Percentiles rank a stretch among this genome's conserved stretches.
phyloP scores from a whole-genome alignment of 2,888 invertebrate species.

The Apamea anceps region DNA sequence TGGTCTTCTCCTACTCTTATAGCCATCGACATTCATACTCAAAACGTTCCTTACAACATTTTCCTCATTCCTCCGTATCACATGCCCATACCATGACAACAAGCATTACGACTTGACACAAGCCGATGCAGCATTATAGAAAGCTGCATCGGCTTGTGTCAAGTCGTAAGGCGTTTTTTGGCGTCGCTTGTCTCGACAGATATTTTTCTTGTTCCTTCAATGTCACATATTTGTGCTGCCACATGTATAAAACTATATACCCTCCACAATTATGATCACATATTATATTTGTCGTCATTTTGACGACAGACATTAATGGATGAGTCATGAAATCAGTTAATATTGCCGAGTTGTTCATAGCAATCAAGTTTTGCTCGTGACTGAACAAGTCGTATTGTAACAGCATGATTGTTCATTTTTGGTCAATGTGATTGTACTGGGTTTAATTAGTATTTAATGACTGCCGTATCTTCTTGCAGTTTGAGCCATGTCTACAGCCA shows the following conservation, averaged over 20 bases:
- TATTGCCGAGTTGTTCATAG: background rate
- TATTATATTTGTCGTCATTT: background rate
- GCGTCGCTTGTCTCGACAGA: too few relatives aligned
- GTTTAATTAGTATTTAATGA: background rate
- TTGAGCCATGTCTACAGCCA: slow-evolving; percentile 7
- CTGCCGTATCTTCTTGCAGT: background rate
- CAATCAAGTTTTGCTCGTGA: background rate
- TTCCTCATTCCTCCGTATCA: too few relatives aligned
- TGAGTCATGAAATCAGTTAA: background rate
- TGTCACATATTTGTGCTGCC: too few relatives aligned
- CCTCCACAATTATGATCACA: background rate
- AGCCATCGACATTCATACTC: too few relatives aligned
- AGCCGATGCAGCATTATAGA: too few relatives aligned
- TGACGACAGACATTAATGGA: background rate
- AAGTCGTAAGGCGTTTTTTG: too few relatives aligned
- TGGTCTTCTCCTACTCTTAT: background rate
- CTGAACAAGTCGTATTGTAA: background rate
- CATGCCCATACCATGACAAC: too few relatives aligned
- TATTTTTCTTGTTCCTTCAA: background rate
- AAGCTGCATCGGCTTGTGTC: too few relatives aligned
- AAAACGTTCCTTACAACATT: too few relatives aligned
- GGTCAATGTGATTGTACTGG: background rate
- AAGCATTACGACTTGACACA: too few relatives aligned
- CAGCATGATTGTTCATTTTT: background rate
- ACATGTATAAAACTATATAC: background rate